Percentiles rank a stretch among this genome's conserved stretches.
Evolutionary conservation across 2,888 invertebrate genomes (phyloP).

Genomic region (Chaetogeoica ovagalla): DNA sequence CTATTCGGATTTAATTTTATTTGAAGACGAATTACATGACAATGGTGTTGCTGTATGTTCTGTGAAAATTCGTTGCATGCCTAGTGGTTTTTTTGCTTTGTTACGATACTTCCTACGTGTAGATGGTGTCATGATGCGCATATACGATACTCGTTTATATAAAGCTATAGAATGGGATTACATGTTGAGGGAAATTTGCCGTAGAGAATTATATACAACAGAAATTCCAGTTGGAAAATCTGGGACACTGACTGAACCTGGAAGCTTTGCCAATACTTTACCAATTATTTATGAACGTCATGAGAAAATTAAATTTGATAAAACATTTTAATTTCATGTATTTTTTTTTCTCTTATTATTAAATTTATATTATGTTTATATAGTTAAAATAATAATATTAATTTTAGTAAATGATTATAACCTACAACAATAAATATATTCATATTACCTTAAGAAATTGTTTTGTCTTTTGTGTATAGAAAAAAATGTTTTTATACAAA

Average conservation of each 20-base stretch:
- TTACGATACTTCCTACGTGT: constrained; percentile 90
- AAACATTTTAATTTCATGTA: background rate
- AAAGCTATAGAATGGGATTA: constrained; percentile 76
- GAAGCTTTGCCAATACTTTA: constrained; percentile 34
- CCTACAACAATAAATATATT: background rate
- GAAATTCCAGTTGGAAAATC: constrained; percentile 63
- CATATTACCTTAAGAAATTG: constrained; percentile 18
- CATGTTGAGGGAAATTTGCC: constrained; percentile 80
- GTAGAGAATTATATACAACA: constrained; percentile 73
- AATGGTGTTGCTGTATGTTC: constrained; percentile 89
- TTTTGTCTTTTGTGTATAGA: constrained; percentile 6
- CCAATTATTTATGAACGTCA: constrained; percentile 45
- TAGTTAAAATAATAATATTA: background rate
- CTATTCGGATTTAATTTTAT: constrained; percentile 89
- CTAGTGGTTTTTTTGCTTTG: constrained; percentile 86
- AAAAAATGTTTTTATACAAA: constrained; percentile 11
- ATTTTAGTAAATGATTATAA: constrained; percentile 12
- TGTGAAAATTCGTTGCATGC: constrained; percentile 97
- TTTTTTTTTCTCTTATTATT: background rate
- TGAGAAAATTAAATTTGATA: constrained; percentile 40
- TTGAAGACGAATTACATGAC: constrained; percentile 98
- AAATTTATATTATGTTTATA: background rate
- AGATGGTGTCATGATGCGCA: constrained; percentile 85
- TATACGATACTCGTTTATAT: constrained; percentile 86
- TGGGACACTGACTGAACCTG: constrained; percentile 46